Conservation (phyloP, 2,797 vertebrate genomes). For the Gephyroberyx darwinii region DNA sequence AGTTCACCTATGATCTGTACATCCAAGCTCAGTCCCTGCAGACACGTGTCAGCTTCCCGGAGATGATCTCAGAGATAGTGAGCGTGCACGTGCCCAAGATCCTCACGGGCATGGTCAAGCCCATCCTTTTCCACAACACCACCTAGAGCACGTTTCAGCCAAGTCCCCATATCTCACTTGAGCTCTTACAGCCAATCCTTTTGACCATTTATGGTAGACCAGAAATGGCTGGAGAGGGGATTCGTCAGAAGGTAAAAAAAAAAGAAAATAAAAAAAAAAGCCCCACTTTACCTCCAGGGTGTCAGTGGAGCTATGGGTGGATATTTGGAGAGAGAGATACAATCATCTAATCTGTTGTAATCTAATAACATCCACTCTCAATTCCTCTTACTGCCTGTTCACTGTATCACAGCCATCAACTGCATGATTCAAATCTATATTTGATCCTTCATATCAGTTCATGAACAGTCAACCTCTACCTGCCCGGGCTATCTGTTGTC, state of each 20-base stretch:
- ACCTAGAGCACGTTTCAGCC: conserved; percentile 26
- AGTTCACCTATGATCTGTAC: conserved; percentile 95
- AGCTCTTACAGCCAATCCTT: conserved; percentile 11
- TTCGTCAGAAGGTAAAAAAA: conserved; percentile 27
- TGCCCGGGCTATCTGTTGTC: too few species aligned
- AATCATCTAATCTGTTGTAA: conserved; percentile 59
- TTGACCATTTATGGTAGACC: conserved; percentile 6
- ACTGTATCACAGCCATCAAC: conserved; percentile 41
- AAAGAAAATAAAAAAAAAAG: too few species aligned
- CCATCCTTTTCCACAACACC: conserved; percentile 90
- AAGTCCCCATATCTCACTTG: neutral
- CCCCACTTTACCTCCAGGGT: conserved; percentile 12
- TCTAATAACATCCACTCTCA: conserved; percentile 45
- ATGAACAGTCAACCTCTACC: conserved; percentile 6
- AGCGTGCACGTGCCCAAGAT: conserved; percentile 96
- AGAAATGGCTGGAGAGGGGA: neutral
- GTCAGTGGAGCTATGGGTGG: conserved; percentile 17
- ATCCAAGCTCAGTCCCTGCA: conserved; percentile 91
- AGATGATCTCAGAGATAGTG: conserved; percentile 98
- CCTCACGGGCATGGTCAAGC: conserved; percentile 93
- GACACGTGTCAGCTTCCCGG: conserved; percentile 87
- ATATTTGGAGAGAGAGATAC: conserved; percentile 38
- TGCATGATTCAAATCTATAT: conserved; percentile 22
- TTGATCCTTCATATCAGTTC: conserved; percentile 33
- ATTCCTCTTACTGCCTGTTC: conserved; percentile 53